Percentiles rank a stretch among this genome's conserved stretches.
phyloP scores from a whole-genome alignment of 2,113 vertebrate genomes.

The Pundamilia nyererei region DNA sequence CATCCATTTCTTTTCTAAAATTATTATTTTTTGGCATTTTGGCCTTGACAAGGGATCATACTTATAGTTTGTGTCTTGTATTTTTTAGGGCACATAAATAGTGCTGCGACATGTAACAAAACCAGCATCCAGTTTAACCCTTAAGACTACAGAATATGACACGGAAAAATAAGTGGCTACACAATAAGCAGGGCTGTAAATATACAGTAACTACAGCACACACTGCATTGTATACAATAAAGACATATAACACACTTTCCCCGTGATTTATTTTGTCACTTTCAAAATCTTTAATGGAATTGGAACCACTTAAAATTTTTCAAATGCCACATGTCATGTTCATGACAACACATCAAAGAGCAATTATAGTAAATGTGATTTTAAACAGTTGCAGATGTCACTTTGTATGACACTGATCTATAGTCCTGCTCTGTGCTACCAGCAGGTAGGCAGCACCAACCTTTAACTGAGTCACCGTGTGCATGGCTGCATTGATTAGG shows the following conservation, averaged over 20 bases:
- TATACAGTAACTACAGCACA: background rate
- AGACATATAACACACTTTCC: background rate
- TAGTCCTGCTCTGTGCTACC: background rate
- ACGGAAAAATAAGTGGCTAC: background rate
- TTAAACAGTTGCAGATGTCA: conserved; percentile 59
- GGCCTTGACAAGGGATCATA: background rate
- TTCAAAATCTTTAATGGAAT: background rate
- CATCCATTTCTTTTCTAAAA: background rate
- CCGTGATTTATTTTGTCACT: background rate
- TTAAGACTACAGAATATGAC: background rate
- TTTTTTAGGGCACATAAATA: background rate
- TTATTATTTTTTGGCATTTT: background rate
- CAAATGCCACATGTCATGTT: conserved; percentile 48
- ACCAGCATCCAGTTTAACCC: background rate
- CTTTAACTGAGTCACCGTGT: conserved; percentile 26
- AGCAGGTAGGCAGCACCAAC: conserved; percentile 55
- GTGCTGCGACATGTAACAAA: background rate
- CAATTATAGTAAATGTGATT: conserved; percentile 35
- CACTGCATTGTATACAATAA: background rate
- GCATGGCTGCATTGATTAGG: conserved; percentile 63
- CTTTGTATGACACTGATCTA: conserved; percentile 55
- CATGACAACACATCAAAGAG: conserved; percentile 44
- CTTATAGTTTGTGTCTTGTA: background rate
- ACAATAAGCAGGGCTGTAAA: background rate
- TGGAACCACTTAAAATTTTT: conserved; percentile 53